Base-by-base conservation (phyloP, 2,888 invertebrate genomes). In the Perizoma affinitatum region DNA sequence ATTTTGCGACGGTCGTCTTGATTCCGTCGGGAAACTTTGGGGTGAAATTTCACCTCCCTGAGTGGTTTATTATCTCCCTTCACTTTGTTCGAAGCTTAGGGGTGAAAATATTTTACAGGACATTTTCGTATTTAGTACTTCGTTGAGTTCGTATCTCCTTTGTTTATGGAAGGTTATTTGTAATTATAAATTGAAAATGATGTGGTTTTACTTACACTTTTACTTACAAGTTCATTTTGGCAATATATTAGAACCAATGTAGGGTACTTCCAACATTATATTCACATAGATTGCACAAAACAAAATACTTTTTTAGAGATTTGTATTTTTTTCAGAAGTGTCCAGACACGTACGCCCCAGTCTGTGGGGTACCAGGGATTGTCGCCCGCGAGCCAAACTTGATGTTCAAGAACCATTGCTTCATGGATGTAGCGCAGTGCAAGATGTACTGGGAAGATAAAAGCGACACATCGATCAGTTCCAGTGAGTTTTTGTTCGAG, bases 361-460 rank as follows among this genome's bases (percentile, higher is more conserved):
- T 90, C 0, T 90, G 90, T 51, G 90, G 86, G 0, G 73, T 78
- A 1, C 83, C 88, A 0, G 88, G 88, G 0, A 67, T 74, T 0
- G 52, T 69, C 0, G 82, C 86, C 0, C 68, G 85, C 4, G 87
- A 88, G 54, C 90, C 90, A 0, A 75, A 82, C 0, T 67, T 90
- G 5, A 83, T 88, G 80, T 90, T 90, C 66, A 73, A 83, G 61
- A 90, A 90, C 74, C 90, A 91, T 68, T 91, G 90, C 69, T 88
- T 72, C 68, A 90, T 91, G 90, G 90, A 91, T 51, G 77, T 82
- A 0, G 90, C 90, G 0, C 90, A 90, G 64, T 90, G 90, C 68
- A 89, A 88, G 69, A 83, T 87, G 85, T 69, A 61, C 33, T 82
- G 82, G 80, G 88, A 89, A 10, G 73, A 80, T 46, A 82, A 80